Evolutionary conservation across 2,888 invertebrate genomes (phyloP), one percentile per base, ranked within the genome.

Genomic region (Drosophila demipolita): DNA sequence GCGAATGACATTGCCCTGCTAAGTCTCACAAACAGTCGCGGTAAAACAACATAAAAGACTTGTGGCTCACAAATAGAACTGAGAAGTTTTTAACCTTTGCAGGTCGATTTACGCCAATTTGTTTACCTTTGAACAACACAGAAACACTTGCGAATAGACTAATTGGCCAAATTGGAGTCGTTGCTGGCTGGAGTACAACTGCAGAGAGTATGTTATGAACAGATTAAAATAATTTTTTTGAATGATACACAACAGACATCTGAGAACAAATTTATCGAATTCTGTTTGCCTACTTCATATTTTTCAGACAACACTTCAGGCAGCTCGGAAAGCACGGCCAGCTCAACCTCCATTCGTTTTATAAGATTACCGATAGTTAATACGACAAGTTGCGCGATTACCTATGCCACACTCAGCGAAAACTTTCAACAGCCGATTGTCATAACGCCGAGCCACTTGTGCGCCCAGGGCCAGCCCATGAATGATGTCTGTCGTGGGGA

Each of bases 151-250:
- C 84, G 26, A 91, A 91, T 54, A 90, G 93, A 55, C 94, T 94
- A 54, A 93, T 93, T 11, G 94, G 94, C 6, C 92, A 92, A 77
- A 93, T 94, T 81, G 94, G 95, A 78, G 94, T 95, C 58, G 96
- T 96, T 1, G 95, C 96, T 7, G 97, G 97, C 0, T 97, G 97
- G 96, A 97, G 97, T 35, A 94, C 95, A 81, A 96, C 95, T 48
- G 95, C 95, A 91, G 92, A 92, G 62, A 94, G 95, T 94, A 92
- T 93, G 75, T 67, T 15, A 35, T 23, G 4, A 35, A 48, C 23
- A 54, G 32, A 58, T 36, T 23, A 33, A 58, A 55, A 38, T 59
- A 40, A 58, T 26, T 23, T 60, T 57, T 57, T 45, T 5, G 23
- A 69, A 35, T 63, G 40, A 70, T 26, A 15, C 3, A 45, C 17